Base-by-base conservation (phyloP, 2,113 vertebrate genomes). In the Falco punctatus region DNA sequence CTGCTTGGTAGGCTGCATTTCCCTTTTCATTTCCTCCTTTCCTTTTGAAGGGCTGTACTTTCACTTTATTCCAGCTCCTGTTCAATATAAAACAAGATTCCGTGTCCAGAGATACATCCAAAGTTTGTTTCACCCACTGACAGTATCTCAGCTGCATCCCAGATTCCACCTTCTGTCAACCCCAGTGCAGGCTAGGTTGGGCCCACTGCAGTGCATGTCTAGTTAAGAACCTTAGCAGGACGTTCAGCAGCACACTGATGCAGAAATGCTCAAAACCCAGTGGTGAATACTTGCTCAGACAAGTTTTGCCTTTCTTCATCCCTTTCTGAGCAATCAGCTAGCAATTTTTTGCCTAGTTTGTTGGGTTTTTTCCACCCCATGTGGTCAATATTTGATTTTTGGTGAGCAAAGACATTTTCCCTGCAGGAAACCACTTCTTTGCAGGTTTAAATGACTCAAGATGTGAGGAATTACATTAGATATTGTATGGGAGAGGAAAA, bases 371-470 rank as follows among this genome's bases (percentile, higher is more conserved):
- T 66, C 71, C 22, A 59, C 54, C 52, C 80, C 82, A 77, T 72
- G 86, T 88, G 89, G 86, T 80, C 83, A 96, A 77, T 92, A 95
- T 92, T 95, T 92, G 77, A 95, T 94, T 97, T 92, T 83, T 95
- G 35, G 64, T 92, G 91, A 88, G 88, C 46, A 86, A 86, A 86
- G 58, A 52, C 82, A 38, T 86, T 94, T 94, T 91, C 83, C 54
- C 89, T 83, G 72, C 0, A 0, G 80, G 80, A 94, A 92, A 65
- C 27, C 35, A 91, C 42, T 86, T 91, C 32, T 46, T 88, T 88
- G 64, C 59, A 81, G 49, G 58, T 92, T 80, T 40, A 30, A 46
- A 83, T 94, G 75, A 94, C 79, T 96, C 91, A 92, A 72, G 67
- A 65, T 69, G 49, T 61, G 80, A 94, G 54, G 54, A 93, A 84